Evolutionary conservation across 2,888 invertebrate genomes (phyloP), one percentile per base, ranked within the genome.

Genomic region (Nomada fucata): DNA sequence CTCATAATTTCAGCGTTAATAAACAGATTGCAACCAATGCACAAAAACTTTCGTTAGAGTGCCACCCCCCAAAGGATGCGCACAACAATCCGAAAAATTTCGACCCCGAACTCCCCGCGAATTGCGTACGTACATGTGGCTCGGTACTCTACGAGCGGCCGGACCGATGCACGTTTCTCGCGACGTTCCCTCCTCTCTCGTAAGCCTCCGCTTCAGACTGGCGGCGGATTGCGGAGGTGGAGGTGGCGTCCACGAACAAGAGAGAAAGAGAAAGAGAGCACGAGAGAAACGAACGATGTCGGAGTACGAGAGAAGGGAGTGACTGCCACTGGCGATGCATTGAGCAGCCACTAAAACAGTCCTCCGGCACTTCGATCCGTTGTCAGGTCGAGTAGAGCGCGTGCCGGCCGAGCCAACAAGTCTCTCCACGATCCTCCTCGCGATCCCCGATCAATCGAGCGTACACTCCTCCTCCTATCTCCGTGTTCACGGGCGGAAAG

Each of bases 271-370:
- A 29, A 42, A 72, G 68, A 55, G 71, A 47, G 75, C 81, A 74
- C 78, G 65, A 74, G 76, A 72, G 64, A 69, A 60, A 68, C 65
- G 79, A 42, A 44, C 52, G 77, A 74, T 63, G 83, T 47, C 52
- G 83, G 68, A 79, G 81, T 79, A 72, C 75, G 82, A 78, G 82
- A 72, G 84, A 75, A 79, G 88, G 86, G 87, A 89, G 88, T 68
- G 83, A 85, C 80, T 88, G 89, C 86, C 89, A 87, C 79, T 89
- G 89, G 86, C 89, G 86, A 88, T 88, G 89, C 89, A 87, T 89
- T 79, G 79, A 81, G 68, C 88, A 72, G 87, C 79, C 87, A 87
- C 82, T 89, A 88, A 91, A 91, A 91, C 91, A 91, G 91, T 91
- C 86, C 89, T 88, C 80, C 88, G 91, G 87, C 89, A 88, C 89